A percentile compares a stretch with the other conserved stretches of the same genome.
These are phyloP conservation scores for Rhinolophus ferrumequinum DNA, from an alignment of 2,113 vertebrate genomes.

Conservation along the genomic window DNA sequence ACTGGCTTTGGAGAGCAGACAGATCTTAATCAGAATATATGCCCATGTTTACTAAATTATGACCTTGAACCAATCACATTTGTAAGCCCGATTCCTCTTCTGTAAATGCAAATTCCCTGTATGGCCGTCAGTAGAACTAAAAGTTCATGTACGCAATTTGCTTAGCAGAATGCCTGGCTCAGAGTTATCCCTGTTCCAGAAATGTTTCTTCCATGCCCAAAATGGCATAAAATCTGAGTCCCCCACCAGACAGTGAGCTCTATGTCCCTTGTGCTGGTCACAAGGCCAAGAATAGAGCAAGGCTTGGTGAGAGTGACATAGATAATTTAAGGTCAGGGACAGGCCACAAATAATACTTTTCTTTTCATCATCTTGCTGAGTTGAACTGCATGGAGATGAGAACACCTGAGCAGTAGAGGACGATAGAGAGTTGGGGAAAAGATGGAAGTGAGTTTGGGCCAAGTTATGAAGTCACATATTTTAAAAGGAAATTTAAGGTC, in stretches of 20 bases:
- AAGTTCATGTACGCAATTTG: not conserved
- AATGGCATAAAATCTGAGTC: not conserved
- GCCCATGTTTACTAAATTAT: slow-evolving; percentile 30
- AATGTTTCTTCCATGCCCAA: not conserved
- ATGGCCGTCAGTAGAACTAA: not conserved
- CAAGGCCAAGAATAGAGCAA: not conserved
- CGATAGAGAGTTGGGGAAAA: slow-evolving; percentile 29
- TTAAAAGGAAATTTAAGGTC: slow-evolving; percentile 46
- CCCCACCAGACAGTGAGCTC: not conserved
- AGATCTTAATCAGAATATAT: slow-evolving; percentile 9
- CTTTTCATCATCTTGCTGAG: not conserved
- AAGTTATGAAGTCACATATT: not conserved
- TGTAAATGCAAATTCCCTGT: not conserved
- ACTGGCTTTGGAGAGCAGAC: not conserved
- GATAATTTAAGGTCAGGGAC: not conserved
- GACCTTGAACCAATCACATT: slow-evolving; percentile 14
- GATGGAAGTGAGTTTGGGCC: not conserved
- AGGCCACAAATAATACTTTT: not conserved
- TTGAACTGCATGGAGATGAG: not conserved
- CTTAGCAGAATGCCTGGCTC: not conserved
- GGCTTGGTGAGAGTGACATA: not conserved
- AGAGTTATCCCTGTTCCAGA: slow-evolving; percentile 5
- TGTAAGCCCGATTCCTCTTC: not conserved
- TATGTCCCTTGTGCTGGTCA: not conserved
- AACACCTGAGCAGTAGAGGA: slow-evolving; percentile 48